Percentiles rank a stretch among this genome's conserved stretches.
These are phyloP conservation scores for Columba guinea DNA, from an alignment of 2,797 vertebrate species.

Conservation along the genomic window DNA sequence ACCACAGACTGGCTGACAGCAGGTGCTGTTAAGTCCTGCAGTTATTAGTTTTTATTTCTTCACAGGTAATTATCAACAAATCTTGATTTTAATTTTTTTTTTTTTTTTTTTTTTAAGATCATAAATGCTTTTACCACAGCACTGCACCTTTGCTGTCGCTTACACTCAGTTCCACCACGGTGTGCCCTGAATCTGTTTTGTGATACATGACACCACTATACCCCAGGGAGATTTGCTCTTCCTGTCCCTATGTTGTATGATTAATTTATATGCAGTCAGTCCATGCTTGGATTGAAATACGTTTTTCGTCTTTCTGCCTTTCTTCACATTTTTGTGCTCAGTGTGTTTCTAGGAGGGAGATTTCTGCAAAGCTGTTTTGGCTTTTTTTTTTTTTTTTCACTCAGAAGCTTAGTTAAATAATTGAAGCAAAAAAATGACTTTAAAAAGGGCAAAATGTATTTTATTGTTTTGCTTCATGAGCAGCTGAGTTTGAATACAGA, in stretches of 20 bases:
- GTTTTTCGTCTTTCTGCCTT: conserved; percentile 35
- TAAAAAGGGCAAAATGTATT: conserved; percentile 21
- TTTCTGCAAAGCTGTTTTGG: not conserved
- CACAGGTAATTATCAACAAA: not conserved
- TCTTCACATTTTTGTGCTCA: not conserved
- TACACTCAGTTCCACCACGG: not conserved
- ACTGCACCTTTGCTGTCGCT: conserved; percentile 27
- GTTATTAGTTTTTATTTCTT: not conserved
- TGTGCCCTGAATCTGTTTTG: conserved; percentile 25
- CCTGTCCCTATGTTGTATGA: not conserved
- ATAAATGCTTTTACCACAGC: not conserved
- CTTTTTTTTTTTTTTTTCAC: not conserved
- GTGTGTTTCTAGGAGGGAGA: not conserved
- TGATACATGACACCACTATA: conserved; percentile 20
- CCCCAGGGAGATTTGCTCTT: conserved; percentile 28
- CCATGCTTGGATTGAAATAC: conserved; percentile 34
- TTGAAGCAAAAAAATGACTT: conserved; percentile 15
- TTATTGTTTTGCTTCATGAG: conserved; percentile 39
- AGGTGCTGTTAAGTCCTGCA: not conserved
- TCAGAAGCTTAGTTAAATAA: conserved; percentile 29
- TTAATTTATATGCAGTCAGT: conserved; percentile 17
- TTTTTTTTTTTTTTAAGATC: not conserved
- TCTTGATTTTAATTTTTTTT: not conserved
- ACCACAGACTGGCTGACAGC: not conserved
- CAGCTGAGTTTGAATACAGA: conserved; percentile 58